Evolutionary conservation across 2,888 invertebrate species (phyloP).

Genomic region (Calliphora vomitoria): DNA sequence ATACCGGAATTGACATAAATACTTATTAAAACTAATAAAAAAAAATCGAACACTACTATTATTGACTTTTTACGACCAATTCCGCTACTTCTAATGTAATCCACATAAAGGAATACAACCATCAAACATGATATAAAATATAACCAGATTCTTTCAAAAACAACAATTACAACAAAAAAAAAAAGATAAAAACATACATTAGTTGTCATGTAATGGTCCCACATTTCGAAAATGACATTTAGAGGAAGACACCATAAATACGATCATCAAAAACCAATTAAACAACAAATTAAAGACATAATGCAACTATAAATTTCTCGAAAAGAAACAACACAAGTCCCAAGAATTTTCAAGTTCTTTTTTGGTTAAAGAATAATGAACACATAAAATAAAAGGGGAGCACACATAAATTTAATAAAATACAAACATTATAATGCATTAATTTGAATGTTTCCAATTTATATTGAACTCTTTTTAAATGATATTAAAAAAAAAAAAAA

Average conservation of each 20-base stretch:
- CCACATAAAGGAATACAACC: neutral
- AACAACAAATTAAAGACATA: conserved; percentile 70
- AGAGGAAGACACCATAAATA: conserved; percentile 63
- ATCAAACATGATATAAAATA: conserved; percentile 20
- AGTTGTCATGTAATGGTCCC: neutral
- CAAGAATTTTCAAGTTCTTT: conserved; percentile 1
- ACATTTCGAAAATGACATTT: conserved; percentile 3
- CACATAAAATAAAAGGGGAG: conserved; percentile 41
- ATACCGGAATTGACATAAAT: conserved; percentile 17
- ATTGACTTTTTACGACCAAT: conserved; percentile 21
- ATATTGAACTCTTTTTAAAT: conserved; percentile 61
- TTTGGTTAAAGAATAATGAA: conserved; percentile 11
- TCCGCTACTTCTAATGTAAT: conserved; percentile 17
- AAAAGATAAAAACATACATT: neutral
- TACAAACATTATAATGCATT: neutral
- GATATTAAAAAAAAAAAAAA: conserved; percentile 72
- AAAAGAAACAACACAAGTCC: neutral
- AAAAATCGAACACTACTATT: neutral
- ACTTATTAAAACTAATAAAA: neutral
- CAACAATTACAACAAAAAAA: neutral
- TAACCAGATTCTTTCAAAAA: conserved; percentile 11
- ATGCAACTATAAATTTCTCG: conserved; percentile 25
- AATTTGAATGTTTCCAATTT: conserved; percentile 13
- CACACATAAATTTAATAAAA: conserved; percentile 32
- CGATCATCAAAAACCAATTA: conserved; percentile 79